Base-by-base conservation (phyloP, 2,888 invertebrate species). In the Ptychoptera contaminata region DNA sequence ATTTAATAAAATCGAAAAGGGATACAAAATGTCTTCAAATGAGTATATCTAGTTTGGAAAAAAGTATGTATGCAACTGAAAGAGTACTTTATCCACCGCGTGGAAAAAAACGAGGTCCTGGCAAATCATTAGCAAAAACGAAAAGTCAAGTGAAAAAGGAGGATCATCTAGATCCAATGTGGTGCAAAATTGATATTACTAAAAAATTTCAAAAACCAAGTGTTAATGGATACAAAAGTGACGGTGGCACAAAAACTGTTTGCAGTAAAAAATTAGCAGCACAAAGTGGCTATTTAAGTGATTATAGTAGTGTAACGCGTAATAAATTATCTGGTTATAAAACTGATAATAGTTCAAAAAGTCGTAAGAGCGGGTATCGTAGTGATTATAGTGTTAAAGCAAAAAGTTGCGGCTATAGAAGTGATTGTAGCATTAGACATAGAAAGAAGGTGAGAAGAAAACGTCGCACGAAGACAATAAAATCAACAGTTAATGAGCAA, bases 21-120 rank as follows among this genome's bases (percentile, higher is more conserved):
- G 67, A 59, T 53, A 63, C 57, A 47, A 69, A 70, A 44, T 65
- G 41, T 23, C 23, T 23, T 23, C 71, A 71, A 56, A 53, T 72
- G 49, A 71, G 70, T 58, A 69, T 72, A 49, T 69, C 71, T 11
- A 74, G 76, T 41, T 68, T 79, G 54, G 80, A 80, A 60, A 73
- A 79, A 54, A 74, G 78, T 58, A 65, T 79, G 54, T 81, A 79
- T 56, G 82, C 77, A 46, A 79, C 82, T 0, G 84, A 84, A 54
- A 69, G 82, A 51, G 81, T 83, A 2, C 62, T 84, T 11, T 84
- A 84, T 64, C 84, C 84, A 1, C 83, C 83, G 1, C 74, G 82
- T 46, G 72, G 82, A 50, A 79, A 76, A 37, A 80, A 82, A 1
- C 69, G 82, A 11, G 31, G 37, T 2, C 16, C 31, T 16, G 29